Evolutionary conservation across 2,888 invertebrate species (phyloP).

Genomic region (Teleiodes luculella): DNA sequence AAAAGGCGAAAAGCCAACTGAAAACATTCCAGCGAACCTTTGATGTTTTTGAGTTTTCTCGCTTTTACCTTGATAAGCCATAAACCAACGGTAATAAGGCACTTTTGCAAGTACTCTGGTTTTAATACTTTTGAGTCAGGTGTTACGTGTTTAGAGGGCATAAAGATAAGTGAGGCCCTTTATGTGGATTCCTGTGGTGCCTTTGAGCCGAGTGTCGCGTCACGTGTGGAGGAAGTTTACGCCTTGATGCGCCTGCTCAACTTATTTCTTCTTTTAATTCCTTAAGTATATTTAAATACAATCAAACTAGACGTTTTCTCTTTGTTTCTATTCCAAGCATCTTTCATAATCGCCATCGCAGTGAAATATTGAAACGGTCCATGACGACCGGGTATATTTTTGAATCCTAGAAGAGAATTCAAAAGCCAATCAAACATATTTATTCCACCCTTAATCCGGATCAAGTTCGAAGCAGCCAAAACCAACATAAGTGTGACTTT

Average conservation of each 20-base stretch:
- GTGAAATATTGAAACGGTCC: no score
- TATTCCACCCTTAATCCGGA: no score
- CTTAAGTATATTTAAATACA: neutral
- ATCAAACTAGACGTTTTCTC: no score
- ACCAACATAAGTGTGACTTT: no score
- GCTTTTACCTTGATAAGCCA: constrained; percentile 71
- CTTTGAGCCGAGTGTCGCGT: constrained; percentile 25
- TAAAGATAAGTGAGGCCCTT: constrained; percentile 55
- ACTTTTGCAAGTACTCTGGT: constrained; percentile 44
- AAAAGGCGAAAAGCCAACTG: constrained; percentile 78
- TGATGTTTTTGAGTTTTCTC: constrained; percentile 35
- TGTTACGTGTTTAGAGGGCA: constrained; percentile 52
- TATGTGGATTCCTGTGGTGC: constrained; percentile 49
- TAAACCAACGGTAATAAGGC: constrained; percentile 63
- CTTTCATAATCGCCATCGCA: no score
- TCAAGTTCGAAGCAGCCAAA: no score
- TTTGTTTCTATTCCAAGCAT: no score
- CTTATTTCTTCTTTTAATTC: constrained; percentile 12
- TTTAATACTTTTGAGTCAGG: constrained; percentile 63
- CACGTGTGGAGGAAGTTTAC: constrained; percentile 1
- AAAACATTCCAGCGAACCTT: constrained; percentile 70
- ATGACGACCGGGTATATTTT: no score
- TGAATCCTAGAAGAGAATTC: no score
- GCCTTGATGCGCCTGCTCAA: constrained; percentile 10
- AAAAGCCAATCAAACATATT: no score